phyloP scores from a whole-genome alignment of 2,797 vertebrate genomes.

The Amblyraja radiata region DNA sequence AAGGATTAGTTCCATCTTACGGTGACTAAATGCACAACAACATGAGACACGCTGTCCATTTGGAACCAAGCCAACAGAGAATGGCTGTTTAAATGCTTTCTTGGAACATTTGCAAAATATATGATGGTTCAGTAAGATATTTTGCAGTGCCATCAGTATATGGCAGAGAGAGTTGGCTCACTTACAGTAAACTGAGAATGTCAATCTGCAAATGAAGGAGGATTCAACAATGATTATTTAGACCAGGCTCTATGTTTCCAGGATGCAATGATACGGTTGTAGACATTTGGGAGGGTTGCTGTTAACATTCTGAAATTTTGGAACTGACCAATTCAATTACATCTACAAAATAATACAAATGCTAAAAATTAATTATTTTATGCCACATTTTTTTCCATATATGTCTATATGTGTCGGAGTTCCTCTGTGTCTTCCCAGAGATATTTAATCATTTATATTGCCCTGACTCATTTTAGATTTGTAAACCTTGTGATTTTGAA shows the following conservation, averaged over 20 bases:
- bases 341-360: not conserved
- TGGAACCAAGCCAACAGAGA: not conserved
- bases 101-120: not conserved
- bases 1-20: not conserved
- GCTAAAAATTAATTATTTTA: not conserved
- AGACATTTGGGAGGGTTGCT: not conserved
- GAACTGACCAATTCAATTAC: not conserved
- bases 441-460: slow-evolving; percentile 29
- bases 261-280: not conserved
- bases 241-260: not conserved
- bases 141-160: not conserved
- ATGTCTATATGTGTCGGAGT: not conserved
- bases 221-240: not conserved
- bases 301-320: not conserved
- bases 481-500: not conserved
- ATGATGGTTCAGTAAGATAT: not conserved
- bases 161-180: not conserved
- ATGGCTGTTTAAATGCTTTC: not conserved
- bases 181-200: not conserved
- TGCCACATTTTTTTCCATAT: slow-evolving; percentile 1
- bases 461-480: not conserved
- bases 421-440: not conserved
- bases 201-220: not conserved
- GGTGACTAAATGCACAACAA: not conserved
- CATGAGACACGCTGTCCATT: not conserved